Conservation (phyloP, 1,140 invertebrate genomes). For the Cydia pomonella region DNA sequence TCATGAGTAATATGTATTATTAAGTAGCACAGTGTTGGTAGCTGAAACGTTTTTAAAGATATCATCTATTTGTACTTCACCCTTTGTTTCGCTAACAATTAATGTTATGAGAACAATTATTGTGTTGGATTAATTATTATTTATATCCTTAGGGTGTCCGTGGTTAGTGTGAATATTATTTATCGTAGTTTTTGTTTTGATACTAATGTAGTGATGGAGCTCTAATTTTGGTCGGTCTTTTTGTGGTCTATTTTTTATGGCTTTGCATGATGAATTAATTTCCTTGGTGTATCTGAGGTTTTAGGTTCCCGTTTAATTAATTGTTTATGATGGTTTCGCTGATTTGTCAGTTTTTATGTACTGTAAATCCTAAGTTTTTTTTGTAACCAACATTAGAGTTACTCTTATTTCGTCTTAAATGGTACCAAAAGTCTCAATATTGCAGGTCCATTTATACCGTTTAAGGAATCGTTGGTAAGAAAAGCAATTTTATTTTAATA, state of each 20-base stretch:
- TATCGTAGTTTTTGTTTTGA: constrained; percentile 14
- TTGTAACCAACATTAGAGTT: no score
- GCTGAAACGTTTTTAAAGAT: constrained; percentile 19
- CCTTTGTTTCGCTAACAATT: constrained; percentile 47
- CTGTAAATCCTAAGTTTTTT: no score
- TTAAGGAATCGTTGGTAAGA: no score
- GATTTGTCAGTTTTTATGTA: no score
- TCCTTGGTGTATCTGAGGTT: background rate
- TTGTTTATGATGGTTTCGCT: no score
- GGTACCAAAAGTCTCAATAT: no score
- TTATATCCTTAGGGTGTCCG: constrained; percentile 39
- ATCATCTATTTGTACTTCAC: constrained; percentile 31
- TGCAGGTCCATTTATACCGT: no score
- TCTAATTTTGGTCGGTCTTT: background rate
- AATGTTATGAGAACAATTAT: constrained; percentile 45
- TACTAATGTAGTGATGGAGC: background rate
- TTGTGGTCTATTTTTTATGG: background rate
- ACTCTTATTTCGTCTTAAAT: no score
- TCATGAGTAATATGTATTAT: background rate
- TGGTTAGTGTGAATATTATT: constrained; percentile 36
- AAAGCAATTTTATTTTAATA: no score
- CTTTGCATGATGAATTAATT: background rate
- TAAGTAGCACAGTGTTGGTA: constrained; percentile 21
- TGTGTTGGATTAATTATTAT: constrained; percentile 51
- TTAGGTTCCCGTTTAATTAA: background rate